Percentiles rank a stretch among this genome's conserved stretches.
Conservation (phyloP, 2,888 invertebrate species). For the Dilophus febrilis region DNA sequence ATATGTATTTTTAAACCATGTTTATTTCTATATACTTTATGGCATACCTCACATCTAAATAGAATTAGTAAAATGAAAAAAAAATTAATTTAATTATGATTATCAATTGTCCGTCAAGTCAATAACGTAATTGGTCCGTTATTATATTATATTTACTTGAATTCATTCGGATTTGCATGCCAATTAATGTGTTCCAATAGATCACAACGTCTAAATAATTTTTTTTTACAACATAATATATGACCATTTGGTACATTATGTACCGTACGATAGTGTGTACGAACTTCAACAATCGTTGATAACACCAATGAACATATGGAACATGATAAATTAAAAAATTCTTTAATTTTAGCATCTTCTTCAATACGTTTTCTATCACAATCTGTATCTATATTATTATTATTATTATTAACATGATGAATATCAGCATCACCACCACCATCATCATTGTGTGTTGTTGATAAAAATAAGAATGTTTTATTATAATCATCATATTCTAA, state of each 20-base stretch:
- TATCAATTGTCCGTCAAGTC: too few species aligned
- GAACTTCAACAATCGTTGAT: not conserved
- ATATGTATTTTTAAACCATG: slow-evolving; percentile 12
- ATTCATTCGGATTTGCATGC: slow-evolving; percentile 12
- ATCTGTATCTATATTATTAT: too few species aligned
- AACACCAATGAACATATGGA: slow-evolving; percentile 10
- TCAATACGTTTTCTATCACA: too few species aligned
- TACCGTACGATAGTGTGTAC: not conserved
- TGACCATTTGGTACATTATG: slow-evolving; percentile 8
- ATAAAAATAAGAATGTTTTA: too few species aligned
- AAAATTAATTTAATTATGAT: not conserved
- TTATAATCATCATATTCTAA: too few species aligned
- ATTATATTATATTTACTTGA: slow-evolving; percentile 11
- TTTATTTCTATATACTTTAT: slow-evolving; percentile 12
- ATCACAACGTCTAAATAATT: slow-evolving; percentile 10
- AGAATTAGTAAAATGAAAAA: not conserved
- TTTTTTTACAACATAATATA: slow-evolving; percentile 13
- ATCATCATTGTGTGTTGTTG: too few species aligned
- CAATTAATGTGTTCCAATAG: slow-evolving; percentile 14
- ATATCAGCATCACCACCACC: too few species aligned
- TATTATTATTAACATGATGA: too few species aligned
- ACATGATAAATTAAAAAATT: slow-evolving; percentile 7
- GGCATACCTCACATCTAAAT: slow-evolving; percentile 8
- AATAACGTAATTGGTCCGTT: too few species aligned
- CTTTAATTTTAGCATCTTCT: not conserved